phyloP scores from a whole-genome alignment of 2,113 vertebrate species.

The Microcebus jonahi region DNA sequence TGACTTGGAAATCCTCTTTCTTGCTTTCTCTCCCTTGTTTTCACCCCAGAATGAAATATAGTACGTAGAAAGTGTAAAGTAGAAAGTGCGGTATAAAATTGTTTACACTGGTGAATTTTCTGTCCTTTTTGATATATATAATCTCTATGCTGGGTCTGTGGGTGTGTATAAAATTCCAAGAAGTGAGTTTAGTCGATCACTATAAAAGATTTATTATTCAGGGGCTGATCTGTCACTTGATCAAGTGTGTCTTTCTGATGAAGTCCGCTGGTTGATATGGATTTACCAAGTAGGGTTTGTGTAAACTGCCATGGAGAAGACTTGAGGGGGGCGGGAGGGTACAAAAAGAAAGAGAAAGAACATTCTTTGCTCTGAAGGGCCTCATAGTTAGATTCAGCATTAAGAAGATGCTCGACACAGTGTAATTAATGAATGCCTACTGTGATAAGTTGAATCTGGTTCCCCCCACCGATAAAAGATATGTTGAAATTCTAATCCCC shows the following conservation, averaged over 20 bases:
- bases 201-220: not conserved
- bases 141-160: not conserved
- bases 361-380: not conserved
- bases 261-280: not conserved
- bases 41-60: not conserved
- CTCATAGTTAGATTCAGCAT: not conserved
- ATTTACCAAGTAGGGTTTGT: not conserved
- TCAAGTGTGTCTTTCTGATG: not conserved
- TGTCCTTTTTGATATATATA: not conserved
- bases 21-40: not conserved
- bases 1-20: not conserved
- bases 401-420: not conserved
- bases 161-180: not conserved
- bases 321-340: not conserved
- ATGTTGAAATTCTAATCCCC: not conserved
- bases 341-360: not conserved
- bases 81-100: not conserved
- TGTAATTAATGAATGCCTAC: not conserved
- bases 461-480: not conserved
- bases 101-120: not conserved
- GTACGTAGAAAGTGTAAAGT: not conserved
- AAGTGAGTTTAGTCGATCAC: not conserved
- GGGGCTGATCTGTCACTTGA: not conserved
- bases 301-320: not conserved
- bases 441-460: not conserved